Percentiles rank a stretch among this genome's conserved stretches.
Conservation (phyloP, 2,797 vertebrate species). For the Avahi laniger region DNA sequence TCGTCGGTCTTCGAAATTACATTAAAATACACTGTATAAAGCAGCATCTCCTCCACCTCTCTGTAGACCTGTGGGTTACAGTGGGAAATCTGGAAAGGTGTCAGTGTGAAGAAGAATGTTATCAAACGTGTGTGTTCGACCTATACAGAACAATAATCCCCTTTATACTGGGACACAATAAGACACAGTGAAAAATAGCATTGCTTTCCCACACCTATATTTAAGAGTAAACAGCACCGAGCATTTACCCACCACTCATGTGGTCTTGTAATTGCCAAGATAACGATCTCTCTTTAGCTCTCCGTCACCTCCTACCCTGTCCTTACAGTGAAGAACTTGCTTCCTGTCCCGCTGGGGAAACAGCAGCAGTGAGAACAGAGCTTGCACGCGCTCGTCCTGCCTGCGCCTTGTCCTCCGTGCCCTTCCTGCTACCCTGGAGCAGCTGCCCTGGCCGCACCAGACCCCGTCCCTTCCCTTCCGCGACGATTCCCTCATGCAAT, state of each 20-base stretch:
- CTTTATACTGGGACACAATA: not conserved
- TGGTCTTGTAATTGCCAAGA: not conserved
- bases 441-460: not conserved
- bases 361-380: not conserved
- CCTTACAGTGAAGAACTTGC: not conserved
- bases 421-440: rapidly evolving
- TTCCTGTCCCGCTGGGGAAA: not conserved
- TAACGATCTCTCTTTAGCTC: not conserved
- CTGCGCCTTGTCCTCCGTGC: not conserved
- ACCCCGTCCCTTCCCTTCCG: not conserved
- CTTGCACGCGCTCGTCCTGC: not conserved
- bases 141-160: not conserved
- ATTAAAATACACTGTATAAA: not conserved
- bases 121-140: not conserved
- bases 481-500: not conserved
- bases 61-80: not conserved
- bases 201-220: not conserved
- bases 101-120: not conserved
- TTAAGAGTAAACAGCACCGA: not conserved
- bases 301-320: not conserved
- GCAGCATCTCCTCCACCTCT: not conserved
- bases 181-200: not conserved
- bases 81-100: not conserved
- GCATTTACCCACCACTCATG: not conserved
- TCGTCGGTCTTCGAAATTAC: not conserved